Evolutionary conservation across 2,888 invertebrate species (phyloP).

Genomic region (Noctuana brunneofusca): DNA sequence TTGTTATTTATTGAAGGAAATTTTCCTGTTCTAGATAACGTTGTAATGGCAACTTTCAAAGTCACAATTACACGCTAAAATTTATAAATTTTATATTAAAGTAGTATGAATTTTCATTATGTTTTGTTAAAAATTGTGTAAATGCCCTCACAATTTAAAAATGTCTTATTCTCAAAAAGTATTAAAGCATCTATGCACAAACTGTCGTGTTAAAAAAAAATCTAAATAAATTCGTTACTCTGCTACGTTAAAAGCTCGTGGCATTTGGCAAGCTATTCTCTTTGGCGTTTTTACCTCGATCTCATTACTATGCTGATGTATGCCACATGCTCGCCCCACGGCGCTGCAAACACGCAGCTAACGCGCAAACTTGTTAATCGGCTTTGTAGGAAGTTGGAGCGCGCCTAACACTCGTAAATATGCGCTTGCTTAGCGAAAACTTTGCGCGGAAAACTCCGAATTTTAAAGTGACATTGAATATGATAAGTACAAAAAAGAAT

Average conservation of each 20-base stretch:
- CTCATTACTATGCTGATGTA: conserved; percentile 34
- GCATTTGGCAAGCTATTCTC: conserved; percentile 18
- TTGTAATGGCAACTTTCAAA: conserved; percentile 11
- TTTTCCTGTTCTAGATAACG: conserved; percentile 26
- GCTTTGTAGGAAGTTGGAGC: conserved; percentile 28
- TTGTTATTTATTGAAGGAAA: conserved; percentile 31
- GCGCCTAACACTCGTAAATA: conserved; percentile 21
- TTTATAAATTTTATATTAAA: background rate
- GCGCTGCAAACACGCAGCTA: conserved; percentile 6
- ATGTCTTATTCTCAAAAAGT: background rate
- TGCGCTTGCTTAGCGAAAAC: conserved; percentile 18
- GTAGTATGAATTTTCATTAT: background rate
- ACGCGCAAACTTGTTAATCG: conserved; percentile 29
- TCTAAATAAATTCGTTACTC: background rate
- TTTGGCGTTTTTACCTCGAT: conserved; percentile 24
- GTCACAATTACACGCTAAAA: background rate
- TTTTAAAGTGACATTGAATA: background rate
- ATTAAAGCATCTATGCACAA: background rate
- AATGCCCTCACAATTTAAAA: too few relatives aligned
- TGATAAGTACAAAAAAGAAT: background rate
- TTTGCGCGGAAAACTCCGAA: conserved; percentile 1
- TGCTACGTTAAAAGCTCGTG: background rate
- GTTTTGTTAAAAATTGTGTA: too few relatives aligned
- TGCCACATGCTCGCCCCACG: conserved; percentile 17
- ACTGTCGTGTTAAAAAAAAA: background rate